Evolutionary conservation across 2,888 invertebrate species (phyloP), one percentile per base, ranked within the genome.

Genomic region (Dasysyrphus tricinctus): DNA sequence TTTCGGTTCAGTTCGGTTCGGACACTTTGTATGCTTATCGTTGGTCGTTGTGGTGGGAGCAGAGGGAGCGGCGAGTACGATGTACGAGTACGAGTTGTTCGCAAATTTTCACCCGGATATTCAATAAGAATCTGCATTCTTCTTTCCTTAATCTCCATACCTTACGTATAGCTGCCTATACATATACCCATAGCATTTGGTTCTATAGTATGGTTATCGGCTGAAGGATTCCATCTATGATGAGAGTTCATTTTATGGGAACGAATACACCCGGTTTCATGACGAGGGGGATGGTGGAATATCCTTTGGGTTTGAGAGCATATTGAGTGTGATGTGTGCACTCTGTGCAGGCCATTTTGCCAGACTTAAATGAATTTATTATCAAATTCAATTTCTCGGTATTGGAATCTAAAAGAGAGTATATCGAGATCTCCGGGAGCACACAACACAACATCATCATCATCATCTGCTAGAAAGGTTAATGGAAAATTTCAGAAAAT

Each of bases 1-100:
- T 85, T 85, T 85, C 74, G 56, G 73, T 82, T 69, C 9, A 24
- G 47, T 11, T 39, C 56, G n/a, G 9, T 44, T 80, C 56, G 77
- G 78, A 70, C 86, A 82, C 75, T 86, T 63, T 77, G 63, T 78
- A 74, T 86, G 81, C 77, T 80, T 74, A 81, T 81, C 85, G 47
- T 63, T n/a, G 39, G 14, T 54, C 14, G 29, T 24, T 54, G 73
- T 77, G 72, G 73, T 77, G 72, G 49, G 65, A 61, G 56, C 32
- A 54, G 14, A 7, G 14, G 7, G 6, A 14, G 14, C 32, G 12
- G 29, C 29, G 54, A 54, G 14, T 24, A 24, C 1, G 3, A 11
- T 51, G 24, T 1, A 29, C 32, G 49, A 49, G 16, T 9, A 34
- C n/a, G 11, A 63, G 6, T 54, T 29, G 42, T 67, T 84, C 65